phyloP scores from a whole-genome alignment of 1,140 invertebrate genomes.

The Dinoponera quadriceps region DNA sequence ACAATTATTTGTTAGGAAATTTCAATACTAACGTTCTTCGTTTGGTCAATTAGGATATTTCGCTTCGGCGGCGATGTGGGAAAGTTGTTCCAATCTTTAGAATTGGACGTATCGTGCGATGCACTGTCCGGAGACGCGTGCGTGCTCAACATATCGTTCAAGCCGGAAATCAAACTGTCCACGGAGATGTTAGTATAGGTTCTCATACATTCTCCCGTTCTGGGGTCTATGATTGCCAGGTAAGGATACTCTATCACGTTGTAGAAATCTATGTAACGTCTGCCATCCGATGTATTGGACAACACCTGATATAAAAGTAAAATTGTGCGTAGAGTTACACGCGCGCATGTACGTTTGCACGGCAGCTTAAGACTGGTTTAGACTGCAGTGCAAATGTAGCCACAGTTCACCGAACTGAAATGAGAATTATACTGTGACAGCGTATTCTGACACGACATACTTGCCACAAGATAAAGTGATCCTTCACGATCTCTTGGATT shows the following conservation, averaged over 20 bases:
- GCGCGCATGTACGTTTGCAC: no score
- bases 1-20: constrained; percentile 17
- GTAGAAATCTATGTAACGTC: constrained; percentile 90
- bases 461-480: constrained; percentile 94
- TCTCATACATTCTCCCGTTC: constrained; percentile 90
- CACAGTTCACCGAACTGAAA: constrained; percentile 8
- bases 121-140: constrained; percentile 83
- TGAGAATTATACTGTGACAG: not conserved
- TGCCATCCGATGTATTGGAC: constrained; percentile 89
- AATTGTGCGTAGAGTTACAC: constrained; percentile 27
- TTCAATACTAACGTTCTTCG: constrained; percentile 46
- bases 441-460: constrained; percentile 81
- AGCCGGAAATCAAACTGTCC: constrained; percentile 80
- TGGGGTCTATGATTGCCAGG: constrained; percentile 91
- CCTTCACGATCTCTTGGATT: constrained; percentile 89
- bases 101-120: constrained; percentile 70
- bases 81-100: constrained; percentile 73
- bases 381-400: not conserved
- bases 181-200: constrained; percentile 86
- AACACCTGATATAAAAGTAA: constrained; percentile 86
- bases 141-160: constrained; percentile 83
- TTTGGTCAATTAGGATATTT: constrained; percentile 61
- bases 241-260: constrained; percentile 89
- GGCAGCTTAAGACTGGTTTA: no score
- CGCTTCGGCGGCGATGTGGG: constrained; percentile 67